Evolutionary conservation across 1,140 invertebrate species (phyloP).

Genomic region (Cheumatopsyche charites): DNA sequence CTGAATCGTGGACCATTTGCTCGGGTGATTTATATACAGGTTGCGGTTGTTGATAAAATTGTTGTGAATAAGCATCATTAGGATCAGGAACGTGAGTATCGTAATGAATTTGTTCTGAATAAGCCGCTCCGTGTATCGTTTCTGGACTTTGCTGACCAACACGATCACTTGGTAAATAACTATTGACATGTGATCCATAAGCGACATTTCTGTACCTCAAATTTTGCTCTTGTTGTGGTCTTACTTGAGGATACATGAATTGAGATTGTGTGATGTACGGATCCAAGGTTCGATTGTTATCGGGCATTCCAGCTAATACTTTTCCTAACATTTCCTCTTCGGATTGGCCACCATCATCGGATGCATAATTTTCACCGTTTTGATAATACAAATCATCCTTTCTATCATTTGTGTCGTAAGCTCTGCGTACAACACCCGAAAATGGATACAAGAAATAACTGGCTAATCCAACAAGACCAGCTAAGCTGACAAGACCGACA

Average conservation of each 20-base stretch:
- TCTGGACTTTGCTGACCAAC: conserved; percentile 56
- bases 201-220: conserved; percentile 58
- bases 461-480: conserved; percentile 72
- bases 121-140: conserved; percentile 58
- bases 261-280: conserved; percentile 57
- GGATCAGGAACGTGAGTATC: conserved; percentile 55
- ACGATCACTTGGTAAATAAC: conserved; percentile 54
- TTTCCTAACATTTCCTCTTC: conserved; percentile 78
- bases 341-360: conserved; percentile 67
- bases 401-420: conserved; percentile 66
- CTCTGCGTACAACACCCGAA: conserved; percentile 68
- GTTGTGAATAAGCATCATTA: conserved; percentile 49
- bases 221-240: conserved; percentile 54
- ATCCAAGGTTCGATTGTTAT: conserved; percentile 49
- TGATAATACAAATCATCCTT: conserved; percentile 69
- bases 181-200: conserved; percentile 53
- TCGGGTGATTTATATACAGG: conserved; percentile 43
- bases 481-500: conserved; percentile 74
- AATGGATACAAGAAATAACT: conserved; percentile 79
- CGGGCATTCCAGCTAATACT: conserved; percentile 62
- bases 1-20: conserved; percentile 1
- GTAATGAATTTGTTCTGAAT: conserved; percentile 56
- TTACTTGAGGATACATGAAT: conserved; percentile 55
- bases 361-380: conserved; percentile 68
- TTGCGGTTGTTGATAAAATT: conserved; percentile 40